phyloP scores from a whole-genome alignment of 2,113 vertebrate species.

The Chloroceryle aenea region DNA sequence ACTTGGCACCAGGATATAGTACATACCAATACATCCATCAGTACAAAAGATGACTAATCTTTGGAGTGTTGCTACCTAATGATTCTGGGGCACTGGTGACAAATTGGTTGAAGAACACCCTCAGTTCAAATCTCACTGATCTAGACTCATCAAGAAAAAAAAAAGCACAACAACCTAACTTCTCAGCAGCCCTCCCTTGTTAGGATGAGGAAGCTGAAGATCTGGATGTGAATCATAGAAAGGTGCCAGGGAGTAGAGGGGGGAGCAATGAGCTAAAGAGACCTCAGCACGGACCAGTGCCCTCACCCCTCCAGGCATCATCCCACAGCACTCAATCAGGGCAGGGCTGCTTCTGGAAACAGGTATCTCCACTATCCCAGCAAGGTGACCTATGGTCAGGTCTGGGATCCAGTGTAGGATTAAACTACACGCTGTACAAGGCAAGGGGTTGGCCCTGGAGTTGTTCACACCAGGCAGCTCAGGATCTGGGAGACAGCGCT shows the following conservation, averaged over 20 bases:
- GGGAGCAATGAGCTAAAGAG: not conserved
- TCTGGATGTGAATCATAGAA: not conserved
- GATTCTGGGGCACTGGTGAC: not conserved
- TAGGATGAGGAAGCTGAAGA: not conserved
- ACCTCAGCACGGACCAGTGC: rapidly evolving
- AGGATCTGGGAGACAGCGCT: not conserved
- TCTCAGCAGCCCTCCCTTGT: not conserved
- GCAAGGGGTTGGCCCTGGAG: not conserved
- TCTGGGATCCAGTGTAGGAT: not conserved
- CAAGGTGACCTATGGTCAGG: not conserved
- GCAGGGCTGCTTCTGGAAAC: not conserved
- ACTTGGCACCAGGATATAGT: not conserved
- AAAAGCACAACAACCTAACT: not conserved
- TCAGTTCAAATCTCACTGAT: not conserved
- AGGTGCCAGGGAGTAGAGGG: not conserved
- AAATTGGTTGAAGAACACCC: not conserved
- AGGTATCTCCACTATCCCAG: not conserved
- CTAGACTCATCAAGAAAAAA: not conserved
- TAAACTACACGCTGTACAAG: not conserved
- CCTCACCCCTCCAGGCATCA: not conserved
- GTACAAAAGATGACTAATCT: not conserved
- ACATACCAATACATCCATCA: not conserved
- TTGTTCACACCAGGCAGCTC: not conserved
- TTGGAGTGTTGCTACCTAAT: not conserved
- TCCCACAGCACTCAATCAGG: not conserved